Evolutionary conservation across 2,797 vertebrate genomes (phyloP).

Genomic region (Cuculus canorus): DNA sequence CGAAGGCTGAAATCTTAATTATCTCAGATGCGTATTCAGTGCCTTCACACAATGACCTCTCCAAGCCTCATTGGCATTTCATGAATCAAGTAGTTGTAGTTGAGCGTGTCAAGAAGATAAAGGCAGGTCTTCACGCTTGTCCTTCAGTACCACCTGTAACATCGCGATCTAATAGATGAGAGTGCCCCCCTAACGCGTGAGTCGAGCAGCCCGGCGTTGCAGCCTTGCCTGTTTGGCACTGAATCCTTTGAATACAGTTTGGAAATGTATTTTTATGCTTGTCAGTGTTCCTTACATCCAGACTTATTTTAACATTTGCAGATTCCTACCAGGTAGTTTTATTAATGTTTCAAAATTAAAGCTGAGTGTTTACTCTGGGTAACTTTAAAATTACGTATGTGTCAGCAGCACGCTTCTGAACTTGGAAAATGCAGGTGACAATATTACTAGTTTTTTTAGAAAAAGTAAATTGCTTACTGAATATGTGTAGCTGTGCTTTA

Average conservation of each 20-base stretch:
- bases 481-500: background rate
- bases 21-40: constrained; percentile 93
- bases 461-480: background rate
- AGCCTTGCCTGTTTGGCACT: constrained; percentile 51
- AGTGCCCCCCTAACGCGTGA: constrained; percentile 31
- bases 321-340: background rate
- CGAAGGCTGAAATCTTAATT: constrained; percentile 98
- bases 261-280: background rate
- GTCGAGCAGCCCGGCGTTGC: background rate
- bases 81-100: constrained; percentile 82
- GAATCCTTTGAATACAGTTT: constrained; percentile 70
- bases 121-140: constrained; percentile 68
- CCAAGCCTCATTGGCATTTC: constrained; percentile 78
- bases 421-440: background rate
- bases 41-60: constrained; percentile 83
- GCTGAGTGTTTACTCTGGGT: fast-evolving
- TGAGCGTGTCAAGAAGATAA: constrained; percentile 85
- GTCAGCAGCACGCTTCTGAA: background rate
- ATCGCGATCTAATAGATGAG: constrained; percentile 74
- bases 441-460: background rate
- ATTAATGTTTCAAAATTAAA: background rate
- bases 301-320: background rate
- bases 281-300: background rate
- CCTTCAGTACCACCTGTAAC: constrained; percentile 82
- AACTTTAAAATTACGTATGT: background rate